A percentile compares a stretch with the other conserved stretches of the same genome.
These are phyloP conservation scores for Drosophila micromelanica DNA, from an alignment of 1,140 invertebrate genomes.

Conservation along the genomic window DNA sequence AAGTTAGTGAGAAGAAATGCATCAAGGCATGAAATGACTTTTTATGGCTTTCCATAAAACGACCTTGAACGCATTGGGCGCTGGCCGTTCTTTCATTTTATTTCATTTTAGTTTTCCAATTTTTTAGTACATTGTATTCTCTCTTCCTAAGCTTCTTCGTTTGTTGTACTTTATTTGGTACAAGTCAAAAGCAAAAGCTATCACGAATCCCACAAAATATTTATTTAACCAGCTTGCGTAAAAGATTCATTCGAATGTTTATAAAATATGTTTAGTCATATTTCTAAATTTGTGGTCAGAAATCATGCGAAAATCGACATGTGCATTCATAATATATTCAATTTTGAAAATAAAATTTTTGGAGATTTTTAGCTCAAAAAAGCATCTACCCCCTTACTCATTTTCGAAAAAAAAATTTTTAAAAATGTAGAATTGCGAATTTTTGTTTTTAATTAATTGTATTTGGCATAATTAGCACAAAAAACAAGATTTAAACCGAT, in stretches of 20 bases:
- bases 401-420: too few relatives aligned
- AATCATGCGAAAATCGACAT: too few relatives aligned
- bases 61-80: slow-evolving; percentile 66
- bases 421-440: too few relatives aligned
- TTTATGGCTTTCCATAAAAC: slow-evolving; percentile 82
- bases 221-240: slow-evolving; percentile 25
- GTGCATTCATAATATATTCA: too few relatives aligned
- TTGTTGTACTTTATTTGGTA: slow-evolving; percentile 65
- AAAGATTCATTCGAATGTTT: slow-evolving; percentile 44
- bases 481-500: too few relatives aligned
- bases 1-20: slow-evolving; percentile 73
- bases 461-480: too few relatives aligned
- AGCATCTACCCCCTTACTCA: too few relatives aligned
- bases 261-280: slow-evolving; percentile 31
- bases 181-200: slow-evolving; percentile 46
- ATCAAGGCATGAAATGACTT: slow-evolving; percentile 82
- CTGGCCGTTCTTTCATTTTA: slow-evolving; percentile 51
- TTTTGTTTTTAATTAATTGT: too few relatives aligned
- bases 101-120: slow-evolving; percentile 32
- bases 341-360: too few relatives aligned
- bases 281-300: not conserved
- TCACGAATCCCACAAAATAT: slow-evolving; percentile 32
- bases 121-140: not conserved
- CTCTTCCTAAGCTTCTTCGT: slow-evolving; percentile 42
- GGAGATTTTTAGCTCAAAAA: too few relatives aligned